These are phyloP conservation scores for Leptodactylus fuscus DNA, from an alignment of 2,113 vertebrate species.

Conservation along the genomic window DNA sequence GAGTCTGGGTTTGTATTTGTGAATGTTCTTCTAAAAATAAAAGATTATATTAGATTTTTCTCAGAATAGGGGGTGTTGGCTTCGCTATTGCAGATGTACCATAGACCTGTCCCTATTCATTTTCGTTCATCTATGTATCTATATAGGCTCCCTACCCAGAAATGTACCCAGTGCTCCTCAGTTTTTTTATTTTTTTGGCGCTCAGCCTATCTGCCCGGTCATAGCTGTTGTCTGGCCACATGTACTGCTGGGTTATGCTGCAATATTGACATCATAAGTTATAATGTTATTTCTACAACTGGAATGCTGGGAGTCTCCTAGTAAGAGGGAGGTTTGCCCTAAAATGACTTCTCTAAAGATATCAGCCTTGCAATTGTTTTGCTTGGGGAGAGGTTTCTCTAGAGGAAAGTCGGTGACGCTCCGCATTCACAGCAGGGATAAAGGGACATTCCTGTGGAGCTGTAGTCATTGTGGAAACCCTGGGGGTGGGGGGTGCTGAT, in stretches of 20 bases:
- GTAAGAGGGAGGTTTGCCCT: neutral
- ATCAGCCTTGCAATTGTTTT: neutral
- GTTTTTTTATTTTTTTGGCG: neutral
- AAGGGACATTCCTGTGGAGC: neutral
- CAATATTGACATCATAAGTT: neutral
- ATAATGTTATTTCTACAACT: neutral
- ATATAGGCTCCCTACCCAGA: neutral
- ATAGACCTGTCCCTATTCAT: neutral
- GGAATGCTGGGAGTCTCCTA: neutral
- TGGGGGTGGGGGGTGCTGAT: no score
- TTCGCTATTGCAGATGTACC: neutral
- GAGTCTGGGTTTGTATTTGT: neutral
- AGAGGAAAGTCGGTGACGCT: neutral
- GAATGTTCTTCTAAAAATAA: no score
- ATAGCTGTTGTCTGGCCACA: no score
- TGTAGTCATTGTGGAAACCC: neutral
- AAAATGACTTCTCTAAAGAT: conserved; percentile 17
- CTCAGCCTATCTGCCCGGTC: neutral
- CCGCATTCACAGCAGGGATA: neutral
- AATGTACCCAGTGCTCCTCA: neutral
- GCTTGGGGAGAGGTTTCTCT: neutral
- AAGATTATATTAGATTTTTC: neutral
- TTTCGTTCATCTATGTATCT: neutral
- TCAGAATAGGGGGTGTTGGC: neutral
- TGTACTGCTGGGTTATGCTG: neutral